These are phyloP conservation scores for Charadrius vociferus DNA, from an alignment of 2,113 vertebrate species.

Conservation along the genomic window DNA sequence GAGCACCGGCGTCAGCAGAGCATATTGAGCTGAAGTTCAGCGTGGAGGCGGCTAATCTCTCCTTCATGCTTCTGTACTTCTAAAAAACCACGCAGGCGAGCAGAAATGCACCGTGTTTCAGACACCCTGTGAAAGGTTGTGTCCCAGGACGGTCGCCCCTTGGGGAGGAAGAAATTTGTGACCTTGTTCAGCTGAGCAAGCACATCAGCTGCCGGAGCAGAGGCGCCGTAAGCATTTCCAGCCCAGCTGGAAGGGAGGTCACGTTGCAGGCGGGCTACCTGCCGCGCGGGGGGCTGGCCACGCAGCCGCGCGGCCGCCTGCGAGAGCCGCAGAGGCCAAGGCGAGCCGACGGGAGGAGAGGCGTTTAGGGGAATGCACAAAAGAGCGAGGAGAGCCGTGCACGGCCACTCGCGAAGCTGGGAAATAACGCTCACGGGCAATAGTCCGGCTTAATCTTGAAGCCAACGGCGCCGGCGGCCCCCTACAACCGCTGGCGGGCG, in stretches of 20 bases:
- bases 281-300: background rate
- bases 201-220: background rate
- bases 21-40: background rate
- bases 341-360: background rate
- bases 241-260: background rate
- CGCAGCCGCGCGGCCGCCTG: background rate
- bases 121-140: background rate
- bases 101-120: background rate
- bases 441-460: fast-evolving
- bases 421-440: fast-evolving
- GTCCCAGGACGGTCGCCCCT: background rate
- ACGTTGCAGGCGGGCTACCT: background rate
- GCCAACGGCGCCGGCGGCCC: fast-evolving
- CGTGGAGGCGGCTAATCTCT: background rate
- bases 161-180: background rate
- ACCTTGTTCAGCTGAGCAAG: constrained; percentile 20
- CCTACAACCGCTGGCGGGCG: fast-evolving
- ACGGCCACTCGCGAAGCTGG: background rate
- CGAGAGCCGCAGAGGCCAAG: background rate
- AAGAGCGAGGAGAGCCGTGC: background rate
- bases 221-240: background rate
- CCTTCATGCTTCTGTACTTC: background rate
- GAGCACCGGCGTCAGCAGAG: background rate
- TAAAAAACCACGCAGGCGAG: background rate
- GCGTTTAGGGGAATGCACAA: fast-evolving